Evolutionary conservation across 2,888 invertebrate genomes (phyloP).

Genomic region (Sisyra nigra): DNA sequence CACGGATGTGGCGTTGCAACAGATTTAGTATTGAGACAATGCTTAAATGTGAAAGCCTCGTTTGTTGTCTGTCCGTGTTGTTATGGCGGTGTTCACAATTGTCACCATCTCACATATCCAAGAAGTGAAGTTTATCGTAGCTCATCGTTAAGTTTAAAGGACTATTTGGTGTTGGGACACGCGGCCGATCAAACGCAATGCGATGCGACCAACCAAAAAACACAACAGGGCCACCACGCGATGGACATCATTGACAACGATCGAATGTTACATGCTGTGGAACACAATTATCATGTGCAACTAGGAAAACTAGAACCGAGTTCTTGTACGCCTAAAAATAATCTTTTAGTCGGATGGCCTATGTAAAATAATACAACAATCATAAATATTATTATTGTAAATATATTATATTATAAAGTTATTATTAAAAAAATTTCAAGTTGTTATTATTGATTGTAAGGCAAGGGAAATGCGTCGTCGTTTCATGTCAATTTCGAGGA

Average conservation of each 20-base stretch:
- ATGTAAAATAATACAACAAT: constrained; percentile 1
- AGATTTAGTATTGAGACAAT: constrained; percentile 77
- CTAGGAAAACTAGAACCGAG: constrained; percentile 63
- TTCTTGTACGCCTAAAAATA: constrained; percentile 84
- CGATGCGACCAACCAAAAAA: constrained; percentile 47
- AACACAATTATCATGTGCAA: constrained; percentile 57
- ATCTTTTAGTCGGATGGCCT: constrained; percentile 55
- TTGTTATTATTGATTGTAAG: constrained; percentile 5
- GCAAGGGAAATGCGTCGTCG: constrained; percentile 33
- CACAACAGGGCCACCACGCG: constrained; percentile 62
- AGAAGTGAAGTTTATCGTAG: constrained; percentile 46
- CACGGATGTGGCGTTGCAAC: constrained; percentile 94
- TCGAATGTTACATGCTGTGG: constrained; percentile 55
- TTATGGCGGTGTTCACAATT: constrained; percentile 74
- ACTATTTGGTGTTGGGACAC: constrained; percentile 72
- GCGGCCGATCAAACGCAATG: constrained; percentile 81
- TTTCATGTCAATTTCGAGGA: constrained; percentile 37
- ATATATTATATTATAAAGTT: not conserved
- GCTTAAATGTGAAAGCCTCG: constrained; percentile 55
- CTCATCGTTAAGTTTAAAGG: constrained; percentile 29
- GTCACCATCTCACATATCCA: constrained; percentile 68
- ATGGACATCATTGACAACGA: constrained; percentile 86
- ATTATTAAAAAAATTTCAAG: not conserved
- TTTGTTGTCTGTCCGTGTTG: constrained; percentile 91
- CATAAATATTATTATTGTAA: not conserved